Conservation (phyloP, 2,797 vertebrate species). For the Onychomys arenicola region DNA sequence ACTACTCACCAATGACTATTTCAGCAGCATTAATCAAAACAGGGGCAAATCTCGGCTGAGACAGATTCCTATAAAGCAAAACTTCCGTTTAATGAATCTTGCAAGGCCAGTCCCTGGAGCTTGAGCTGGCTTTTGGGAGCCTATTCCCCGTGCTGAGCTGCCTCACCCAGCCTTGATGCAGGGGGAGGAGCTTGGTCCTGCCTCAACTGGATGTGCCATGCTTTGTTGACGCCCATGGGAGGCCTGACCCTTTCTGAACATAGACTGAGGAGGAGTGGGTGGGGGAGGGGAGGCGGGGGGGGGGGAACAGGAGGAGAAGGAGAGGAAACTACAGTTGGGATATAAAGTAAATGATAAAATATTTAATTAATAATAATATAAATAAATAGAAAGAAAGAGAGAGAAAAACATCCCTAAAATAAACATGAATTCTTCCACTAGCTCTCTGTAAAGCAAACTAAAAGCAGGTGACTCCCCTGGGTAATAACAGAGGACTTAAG, state of each 20-base stretch:
- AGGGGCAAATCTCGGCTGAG: constrained; percentile 93
- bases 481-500: background rate
- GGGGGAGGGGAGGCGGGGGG: too few species aligned
- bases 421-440: constrained; percentile 20
- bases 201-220: background rate
- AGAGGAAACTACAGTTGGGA: background rate
- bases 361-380: background rate
- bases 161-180: background rate
- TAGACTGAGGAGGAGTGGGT: background rate
- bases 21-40: constrained; percentile 92
- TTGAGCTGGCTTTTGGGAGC: background rate
- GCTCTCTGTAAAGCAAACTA: constrained; percentile 52
- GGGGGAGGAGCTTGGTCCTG: background rate
- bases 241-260: too few species aligned
- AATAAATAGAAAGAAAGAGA: background rate
- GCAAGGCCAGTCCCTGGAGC: background rate
- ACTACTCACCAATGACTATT: constrained; percentile 92
- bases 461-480: constrained; percentile 16
- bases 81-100: constrained; percentile 56
- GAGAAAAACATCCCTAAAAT: background rate
- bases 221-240: background rate
- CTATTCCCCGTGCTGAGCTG: background rate
- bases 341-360: background rate
- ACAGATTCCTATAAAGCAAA: constrained; percentile 90
- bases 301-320: background rate